A percentile compares a stretch with the other conserved stretches of the same genome.
Conservation (phyloP, 2,113 vertebrate genomes). For the Cariama cristata region DNA sequence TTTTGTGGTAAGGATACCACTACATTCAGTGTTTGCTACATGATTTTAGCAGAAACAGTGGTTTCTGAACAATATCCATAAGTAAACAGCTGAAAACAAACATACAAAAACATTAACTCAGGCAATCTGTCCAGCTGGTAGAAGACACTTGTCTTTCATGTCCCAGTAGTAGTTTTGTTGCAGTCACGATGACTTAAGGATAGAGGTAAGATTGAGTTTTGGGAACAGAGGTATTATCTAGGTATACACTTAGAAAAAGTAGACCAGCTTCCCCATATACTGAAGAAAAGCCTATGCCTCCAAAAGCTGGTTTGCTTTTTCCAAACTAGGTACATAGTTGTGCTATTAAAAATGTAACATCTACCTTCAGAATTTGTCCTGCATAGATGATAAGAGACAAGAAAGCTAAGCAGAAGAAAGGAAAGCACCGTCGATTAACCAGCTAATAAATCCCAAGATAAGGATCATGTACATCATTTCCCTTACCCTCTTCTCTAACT, state of each 20-base stretch:
- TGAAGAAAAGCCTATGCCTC: neutral
- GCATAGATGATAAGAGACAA: neutral
- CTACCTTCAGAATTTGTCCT: neutral
- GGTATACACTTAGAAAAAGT: neutral
- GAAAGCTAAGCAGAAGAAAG: neutral
- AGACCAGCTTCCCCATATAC: neutral
- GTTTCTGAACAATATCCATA: neutral
- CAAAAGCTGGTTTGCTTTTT: neutral
- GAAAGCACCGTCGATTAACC: neutral
- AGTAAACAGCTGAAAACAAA: neutral
- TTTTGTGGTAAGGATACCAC: neutral
- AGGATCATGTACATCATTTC: neutral
- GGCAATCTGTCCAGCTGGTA: neutral
- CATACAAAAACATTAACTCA: neutral
- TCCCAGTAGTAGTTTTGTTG: neutral
- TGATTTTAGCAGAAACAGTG: neutral
- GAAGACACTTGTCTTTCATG: neutral
- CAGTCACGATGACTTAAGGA: neutral
- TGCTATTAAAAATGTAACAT: neutral
- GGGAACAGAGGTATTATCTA: neutral
- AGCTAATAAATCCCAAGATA: neutral
- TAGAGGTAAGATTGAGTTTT: neutral
- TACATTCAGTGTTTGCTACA: neutral
- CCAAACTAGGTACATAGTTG: neutral
- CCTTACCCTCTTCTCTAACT: neutral